phyloP scores from a whole-genome alignment of 2,797 vertebrate species.

The Amblyopsis hoosieri region DNA sequence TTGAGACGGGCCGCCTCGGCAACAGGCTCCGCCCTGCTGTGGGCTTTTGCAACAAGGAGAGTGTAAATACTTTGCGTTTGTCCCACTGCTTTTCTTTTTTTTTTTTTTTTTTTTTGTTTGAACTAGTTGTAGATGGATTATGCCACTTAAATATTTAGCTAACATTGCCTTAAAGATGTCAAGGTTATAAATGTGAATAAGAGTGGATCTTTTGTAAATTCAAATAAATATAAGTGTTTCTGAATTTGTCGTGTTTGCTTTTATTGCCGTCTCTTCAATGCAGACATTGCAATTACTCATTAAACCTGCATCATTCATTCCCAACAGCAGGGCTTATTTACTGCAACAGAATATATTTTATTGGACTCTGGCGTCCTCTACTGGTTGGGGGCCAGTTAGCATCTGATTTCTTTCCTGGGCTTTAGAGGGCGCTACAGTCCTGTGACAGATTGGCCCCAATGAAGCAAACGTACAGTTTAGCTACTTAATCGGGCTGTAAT shows the following conservation, averaged over 20 bases:
- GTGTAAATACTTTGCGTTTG: not conserved
- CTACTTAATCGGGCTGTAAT: not conserved
- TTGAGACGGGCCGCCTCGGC: constrained; percentile 27
- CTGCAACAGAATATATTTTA: no score
- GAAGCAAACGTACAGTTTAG: not conserved
- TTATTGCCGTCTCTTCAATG: no score
- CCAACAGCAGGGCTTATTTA: no score
- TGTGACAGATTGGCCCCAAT: not conserved
- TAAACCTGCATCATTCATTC: not conserved
- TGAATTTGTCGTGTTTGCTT: not conserved
- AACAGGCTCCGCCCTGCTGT: not conserved
- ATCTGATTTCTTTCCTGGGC: not conserved
- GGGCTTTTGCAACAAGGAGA: not conserved
- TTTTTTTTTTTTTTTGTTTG: not conserved
- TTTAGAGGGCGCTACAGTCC: constrained; percentile 10
- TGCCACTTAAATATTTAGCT: not conserved
- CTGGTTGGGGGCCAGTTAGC: not conserved
- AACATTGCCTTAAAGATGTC: no score
- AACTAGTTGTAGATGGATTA: not conserved
- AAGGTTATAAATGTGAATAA: no score
- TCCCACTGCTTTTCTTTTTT: not conserved
- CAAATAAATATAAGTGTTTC: not conserved
- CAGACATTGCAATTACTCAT: not conserved
- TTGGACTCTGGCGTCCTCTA: not conserved
- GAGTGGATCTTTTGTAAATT: not conserved